A percentile compares a stretch with the other conserved stretches of the same genome.
Conservation (phyloP, 2,797 vertebrate genomes). For the Brotogeris chrysoptera region DNA sequence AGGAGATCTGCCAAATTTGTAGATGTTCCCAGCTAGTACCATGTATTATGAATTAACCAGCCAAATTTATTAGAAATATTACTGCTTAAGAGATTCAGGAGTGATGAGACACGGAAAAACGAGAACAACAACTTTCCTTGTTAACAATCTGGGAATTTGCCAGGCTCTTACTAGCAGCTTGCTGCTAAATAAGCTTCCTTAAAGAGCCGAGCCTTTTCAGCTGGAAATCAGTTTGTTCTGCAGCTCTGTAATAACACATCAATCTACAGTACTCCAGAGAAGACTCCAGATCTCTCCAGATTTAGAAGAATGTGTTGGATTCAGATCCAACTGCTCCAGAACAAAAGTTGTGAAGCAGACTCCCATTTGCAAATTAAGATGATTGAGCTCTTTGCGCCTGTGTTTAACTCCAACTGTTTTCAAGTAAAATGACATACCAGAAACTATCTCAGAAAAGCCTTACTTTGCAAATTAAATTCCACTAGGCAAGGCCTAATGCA, state of each 20-base stretch:
- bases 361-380: not conserved
- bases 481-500: not conserved
- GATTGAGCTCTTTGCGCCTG: not conserved
- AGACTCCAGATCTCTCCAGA: not conserved
- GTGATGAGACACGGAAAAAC: not conserved
- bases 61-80: not conserved
- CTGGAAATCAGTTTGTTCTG: not conserved
- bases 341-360: not conserved
- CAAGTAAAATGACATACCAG: not conserved
- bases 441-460: not conserved
- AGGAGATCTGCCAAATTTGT: not conserved
- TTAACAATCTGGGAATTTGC: constrained; percentile 47
- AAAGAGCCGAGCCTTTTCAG: not conserved
- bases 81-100: not conserved
- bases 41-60: not conserved
- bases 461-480: not conserved
- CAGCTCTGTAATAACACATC: not conserved
- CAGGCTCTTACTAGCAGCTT: constrained; percentile 45
- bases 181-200: constrained; percentile 46
- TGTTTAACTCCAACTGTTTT: not conserved
- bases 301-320: not conserved
- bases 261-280: not conserved
- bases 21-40: not conserved
- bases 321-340: not conserved
- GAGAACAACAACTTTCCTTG: constrained; percentile 46